These are phyloP conservation scores for Neoascia interrupta DNA, from an alignment of 2,888 invertebrate species.

Conservation along the genomic window DNA sequence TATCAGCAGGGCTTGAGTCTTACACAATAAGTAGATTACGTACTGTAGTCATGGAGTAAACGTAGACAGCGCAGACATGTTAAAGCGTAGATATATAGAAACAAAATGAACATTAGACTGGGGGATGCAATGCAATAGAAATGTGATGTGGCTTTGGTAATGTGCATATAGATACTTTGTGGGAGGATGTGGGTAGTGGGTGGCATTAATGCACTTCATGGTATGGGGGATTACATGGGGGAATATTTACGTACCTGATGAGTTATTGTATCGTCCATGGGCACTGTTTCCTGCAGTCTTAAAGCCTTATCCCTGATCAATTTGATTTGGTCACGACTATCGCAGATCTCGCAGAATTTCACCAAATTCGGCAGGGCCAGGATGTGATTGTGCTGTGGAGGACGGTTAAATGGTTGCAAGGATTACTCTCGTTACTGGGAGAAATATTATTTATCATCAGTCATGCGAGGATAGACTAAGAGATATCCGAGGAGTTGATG, in stretches of 20 bases:
- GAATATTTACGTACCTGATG: constrained; percentile 80
- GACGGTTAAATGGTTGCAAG: too few species aligned
- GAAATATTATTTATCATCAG: too few species aligned
- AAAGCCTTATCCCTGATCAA: constrained; percentile 88
- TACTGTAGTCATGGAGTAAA: constrained; percentile 72
- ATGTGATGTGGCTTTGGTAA: constrained; percentile 27
- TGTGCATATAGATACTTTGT: background rate
- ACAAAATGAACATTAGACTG: constrained; percentile 57
- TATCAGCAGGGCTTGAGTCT: constrained; percentile 79
- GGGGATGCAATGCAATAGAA: constrained; percentile 44
- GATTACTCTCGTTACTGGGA: too few species aligned
- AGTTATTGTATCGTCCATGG: constrained; percentile 88
- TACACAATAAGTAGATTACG: constrained; percentile 79
- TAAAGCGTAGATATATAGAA: constrained; percentile 6
- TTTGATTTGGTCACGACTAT: constrained; percentile 87
- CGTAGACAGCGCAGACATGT: too few species aligned
- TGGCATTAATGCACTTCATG: constrained; percentile 29
- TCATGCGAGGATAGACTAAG: too few species aligned
- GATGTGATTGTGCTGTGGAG: constrained; percentile 78
- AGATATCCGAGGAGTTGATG: too few species aligned
- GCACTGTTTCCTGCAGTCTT: constrained; percentile 84
- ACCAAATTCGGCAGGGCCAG: constrained; percentile 85
- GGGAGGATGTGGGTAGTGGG: constrained; percentile 4
- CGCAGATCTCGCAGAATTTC: constrained; percentile 88
- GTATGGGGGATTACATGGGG: constrained; percentile 40